Conservation (phyloP, 2,888 invertebrate species). For the Allophyes oxyacanthae region DNA sequence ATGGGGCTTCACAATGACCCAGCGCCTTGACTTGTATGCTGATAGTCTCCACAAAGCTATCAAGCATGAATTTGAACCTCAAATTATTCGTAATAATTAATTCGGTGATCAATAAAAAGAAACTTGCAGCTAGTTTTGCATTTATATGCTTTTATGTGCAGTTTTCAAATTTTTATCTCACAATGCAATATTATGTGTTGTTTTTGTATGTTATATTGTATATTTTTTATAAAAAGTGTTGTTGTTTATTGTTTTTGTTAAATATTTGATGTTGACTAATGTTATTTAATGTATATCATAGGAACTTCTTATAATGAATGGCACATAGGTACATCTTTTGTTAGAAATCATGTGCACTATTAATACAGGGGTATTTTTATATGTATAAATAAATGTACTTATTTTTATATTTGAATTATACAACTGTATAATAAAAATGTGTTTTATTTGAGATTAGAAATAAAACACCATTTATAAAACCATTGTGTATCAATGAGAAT, state of each 20-base stretch:
- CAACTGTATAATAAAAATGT: slow-evolving; percentile 42
- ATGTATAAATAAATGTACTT: not conserved
- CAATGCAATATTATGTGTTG: too few species aligned
- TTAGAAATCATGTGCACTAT: too few species aligned
- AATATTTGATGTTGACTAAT: slow-evolving; percentile 14
- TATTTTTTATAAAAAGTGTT: slow-evolving; percentile 9
- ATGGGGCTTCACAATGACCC: slow-evolving; percentile 99
- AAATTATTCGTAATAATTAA: slow-evolving; percentile 63
- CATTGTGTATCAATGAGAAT: slow-evolving; percentile 87
- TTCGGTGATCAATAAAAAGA: not conserved
- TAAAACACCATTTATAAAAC: slow-evolving; percentile 82
- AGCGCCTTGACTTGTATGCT: slow-evolving; percentile 97
- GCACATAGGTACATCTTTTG: too few species aligned
- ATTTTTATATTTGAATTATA: slow-evolving; percentile 35
- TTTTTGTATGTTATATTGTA: too few species aligned
- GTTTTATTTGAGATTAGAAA: slow-evolving; percentile 61
- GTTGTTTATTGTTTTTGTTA: slow-evolving; percentile 20
- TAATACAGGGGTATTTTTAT: too few species aligned
- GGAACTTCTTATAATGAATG: too few species aligned
- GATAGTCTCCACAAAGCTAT: slow-evolving; percentile 89
- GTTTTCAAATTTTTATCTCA: not conserved
- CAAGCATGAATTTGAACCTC: slow-evolving; percentile 73
- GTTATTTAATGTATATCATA: not conserved
- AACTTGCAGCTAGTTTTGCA: slow-evolving; percentile 1
- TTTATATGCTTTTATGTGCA: slow-evolving; percentile 15